Base-by-base conservation (phyloP, 2,113 vertebrate genomes). In the Raja brachyura region DNA sequence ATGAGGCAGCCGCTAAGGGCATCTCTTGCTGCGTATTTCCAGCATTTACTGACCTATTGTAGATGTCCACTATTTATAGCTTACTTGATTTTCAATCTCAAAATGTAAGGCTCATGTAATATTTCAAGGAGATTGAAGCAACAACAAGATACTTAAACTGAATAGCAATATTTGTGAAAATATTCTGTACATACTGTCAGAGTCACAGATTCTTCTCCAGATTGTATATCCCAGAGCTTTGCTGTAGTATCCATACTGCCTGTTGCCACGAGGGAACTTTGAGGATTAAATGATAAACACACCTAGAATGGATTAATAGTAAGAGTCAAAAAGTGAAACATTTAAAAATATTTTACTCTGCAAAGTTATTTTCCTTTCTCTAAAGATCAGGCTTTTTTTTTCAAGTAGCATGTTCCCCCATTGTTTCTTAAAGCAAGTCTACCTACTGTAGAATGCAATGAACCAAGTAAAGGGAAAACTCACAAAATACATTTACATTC, bases 181-280 rank as follows among this genome's bases (percentile, higher is more conserved):
- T 28, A 48, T 31, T 48, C 33, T 73, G 14, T 13, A 68, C 63
- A 96, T 97, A 98, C 98, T 2, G 86, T 95, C 73, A 99, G 94
- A 20, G 97, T 97, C 93, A 96, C 96, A 93, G 97, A 94, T 94
- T 98, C 97, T 94, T 97, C 96, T 93, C 98, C 99, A n/a, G 94
- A 98, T 95, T 97, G 96, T 94, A 99, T 95, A 94, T 98, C 96
- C 98, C 98, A 99, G 77, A 99, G 94, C 93, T 97, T 98, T 93
- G 97, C 97, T 0, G 96, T 98, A 77, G 95, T 96, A 79, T 99
- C 99, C 98, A 99, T 98, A 94, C 98, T 99, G 93, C 98, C 98
- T 48, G 98, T 99, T 78, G 98, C 99, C 94, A 99, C 96, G 83
- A 99, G 76, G 0, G 98, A 98, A 94, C 98, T 99, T 95, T 98